A percentile compares a stretch with the other conserved stretches of the same genome.
Evolutionary conservation across 2,797 vertebrate genomes (phyloP).

Genomic region (Crocidura indochinensis): DNA sequence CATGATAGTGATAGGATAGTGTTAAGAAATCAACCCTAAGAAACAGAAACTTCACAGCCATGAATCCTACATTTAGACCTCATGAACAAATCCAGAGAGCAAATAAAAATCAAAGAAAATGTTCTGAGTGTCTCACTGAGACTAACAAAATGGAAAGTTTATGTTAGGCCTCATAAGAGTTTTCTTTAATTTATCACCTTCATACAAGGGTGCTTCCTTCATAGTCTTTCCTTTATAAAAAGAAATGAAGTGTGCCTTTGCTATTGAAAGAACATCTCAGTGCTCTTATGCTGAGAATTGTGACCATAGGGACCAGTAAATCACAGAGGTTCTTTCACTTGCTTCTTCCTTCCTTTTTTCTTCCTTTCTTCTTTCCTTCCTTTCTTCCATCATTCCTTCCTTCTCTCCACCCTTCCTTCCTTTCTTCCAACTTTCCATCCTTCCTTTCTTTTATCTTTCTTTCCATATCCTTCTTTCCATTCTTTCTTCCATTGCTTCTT

Average conservation of each 20-base stretch:
- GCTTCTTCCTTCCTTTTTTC: too few relatives aligned
- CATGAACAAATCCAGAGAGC: too few relatives aligned
- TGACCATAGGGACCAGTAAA: background rate
- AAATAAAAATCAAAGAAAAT: too few relatives aligned
- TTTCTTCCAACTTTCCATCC: too few relatives aligned
- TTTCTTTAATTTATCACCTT: background rate
- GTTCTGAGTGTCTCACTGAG: background rate
- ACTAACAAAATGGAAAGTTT: background rate
- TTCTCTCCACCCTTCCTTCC: too few relatives aligned
- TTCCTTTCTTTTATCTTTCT: too few relatives aligned
- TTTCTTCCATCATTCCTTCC: too few relatives aligned
- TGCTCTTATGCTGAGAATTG: background rate
- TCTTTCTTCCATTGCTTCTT: too few relatives aligned
- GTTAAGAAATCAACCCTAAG: background rate
- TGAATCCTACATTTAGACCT: background rate
- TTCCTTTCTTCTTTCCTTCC: too few relatives aligned
- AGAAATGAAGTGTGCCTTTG: background rate
- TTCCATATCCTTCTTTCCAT: too few relatives aligned
- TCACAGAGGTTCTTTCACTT: background rate
- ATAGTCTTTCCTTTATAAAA: background rate
- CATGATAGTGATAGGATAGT: background rate
- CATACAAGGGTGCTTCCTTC: background rate
- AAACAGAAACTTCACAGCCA: background rate
- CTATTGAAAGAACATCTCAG: background rate
- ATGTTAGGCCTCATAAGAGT: background rate